Conservation (phyloP, 2,888 invertebrate genomes). For the Argyra leucocephala region DNA sequence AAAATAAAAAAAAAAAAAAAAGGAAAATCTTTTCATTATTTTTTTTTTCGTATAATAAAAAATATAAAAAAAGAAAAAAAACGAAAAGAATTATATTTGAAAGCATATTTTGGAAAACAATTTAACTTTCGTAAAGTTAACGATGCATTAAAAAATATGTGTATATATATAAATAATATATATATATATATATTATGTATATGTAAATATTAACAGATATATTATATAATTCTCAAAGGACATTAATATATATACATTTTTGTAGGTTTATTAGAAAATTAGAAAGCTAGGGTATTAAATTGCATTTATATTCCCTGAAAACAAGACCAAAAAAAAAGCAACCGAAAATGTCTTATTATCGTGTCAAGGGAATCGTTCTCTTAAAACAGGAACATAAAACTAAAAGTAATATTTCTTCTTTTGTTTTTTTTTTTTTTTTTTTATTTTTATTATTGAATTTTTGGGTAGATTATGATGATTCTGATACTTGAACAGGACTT, state of each 20-base stretch:
- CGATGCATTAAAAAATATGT: slow-evolving; percentile 1
- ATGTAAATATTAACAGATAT: too few species aligned
- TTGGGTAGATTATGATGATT: too few species aligned
- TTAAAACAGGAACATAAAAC: too few species aligned
- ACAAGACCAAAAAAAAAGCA: too few species aligned
- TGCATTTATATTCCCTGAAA: background rate
- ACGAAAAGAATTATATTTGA: background rate
- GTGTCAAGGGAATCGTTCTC: background rate
- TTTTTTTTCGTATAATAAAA: background rate
- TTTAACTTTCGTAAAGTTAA: background rate
- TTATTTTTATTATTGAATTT: background rate
- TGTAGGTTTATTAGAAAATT: background rate
- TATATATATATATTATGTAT: too few species aligned
- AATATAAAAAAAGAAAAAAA: background rate
- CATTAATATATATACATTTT: too few species aligned
- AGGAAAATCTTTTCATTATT: background rate
- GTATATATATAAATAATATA: too few species aligned
- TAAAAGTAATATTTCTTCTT: too few species aligned
- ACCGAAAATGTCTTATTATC: background rate
- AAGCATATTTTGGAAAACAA: background rate
- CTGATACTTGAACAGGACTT: too few species aligned
- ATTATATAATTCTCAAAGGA: background rate
- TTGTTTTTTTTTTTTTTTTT: background rate
- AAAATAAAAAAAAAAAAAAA: too few species aligned
- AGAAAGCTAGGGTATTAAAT: background rate